phyloP scores from a whole-genome alignment of 2,113 vertebrate genomes.

The Nothoprocta pentlandii region DNA sequence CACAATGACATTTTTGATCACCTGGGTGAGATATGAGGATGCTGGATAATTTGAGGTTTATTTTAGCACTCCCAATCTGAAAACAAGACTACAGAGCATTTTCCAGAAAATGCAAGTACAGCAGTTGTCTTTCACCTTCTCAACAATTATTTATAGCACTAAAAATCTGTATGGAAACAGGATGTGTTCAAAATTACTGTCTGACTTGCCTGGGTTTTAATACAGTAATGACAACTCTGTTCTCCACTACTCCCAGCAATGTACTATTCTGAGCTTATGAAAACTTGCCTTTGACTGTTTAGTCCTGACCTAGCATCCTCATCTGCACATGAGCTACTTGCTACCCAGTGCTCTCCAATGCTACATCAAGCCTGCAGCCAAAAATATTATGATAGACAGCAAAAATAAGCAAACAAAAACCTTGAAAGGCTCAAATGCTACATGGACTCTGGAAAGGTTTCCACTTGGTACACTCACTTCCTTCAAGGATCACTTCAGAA shows the following conservation, averaged over 20 bases:
- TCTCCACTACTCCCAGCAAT: too few species aligned
- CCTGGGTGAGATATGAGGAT: background rate
- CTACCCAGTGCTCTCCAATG: background rate
- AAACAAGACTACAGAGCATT: background rate
- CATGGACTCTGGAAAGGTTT: background rate
- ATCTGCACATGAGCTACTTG: background rate
- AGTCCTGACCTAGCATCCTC: background rate
- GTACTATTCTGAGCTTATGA: background rate
- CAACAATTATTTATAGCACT: background rate
- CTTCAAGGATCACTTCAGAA: background rate
- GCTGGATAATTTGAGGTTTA: background rate
- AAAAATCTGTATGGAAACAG: background rate
- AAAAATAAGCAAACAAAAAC: background rate
- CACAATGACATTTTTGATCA: background rate
- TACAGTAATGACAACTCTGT: too few species aligned
- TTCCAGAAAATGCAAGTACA: background rate
- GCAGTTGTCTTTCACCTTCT: background rate
- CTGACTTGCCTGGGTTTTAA: background rate
- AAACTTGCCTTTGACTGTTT: background rate
- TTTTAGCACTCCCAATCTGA: background rate
- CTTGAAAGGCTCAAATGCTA: background rate
- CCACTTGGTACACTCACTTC: background rate
- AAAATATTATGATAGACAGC: background rate
- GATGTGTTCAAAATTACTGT: background rate
- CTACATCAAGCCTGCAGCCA: background rate